Evolutionary conservation across 2,113 vertebrate genomes (phyloP).

Genomic region (Silurus glanis): DNA sequence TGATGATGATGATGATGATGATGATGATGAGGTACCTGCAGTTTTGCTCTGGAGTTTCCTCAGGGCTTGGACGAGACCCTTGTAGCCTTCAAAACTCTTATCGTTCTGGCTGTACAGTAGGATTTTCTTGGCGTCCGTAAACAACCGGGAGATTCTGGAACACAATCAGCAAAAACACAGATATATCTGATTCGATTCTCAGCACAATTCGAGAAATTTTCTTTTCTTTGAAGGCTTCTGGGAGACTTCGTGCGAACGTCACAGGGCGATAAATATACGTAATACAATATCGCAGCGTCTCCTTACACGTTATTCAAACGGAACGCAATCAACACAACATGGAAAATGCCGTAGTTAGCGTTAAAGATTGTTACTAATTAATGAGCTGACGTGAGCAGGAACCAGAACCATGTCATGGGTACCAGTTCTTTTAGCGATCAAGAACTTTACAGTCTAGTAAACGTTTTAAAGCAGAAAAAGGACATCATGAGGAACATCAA

Average conservation of each 20-base stretch:
- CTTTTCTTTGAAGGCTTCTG: not conserved
- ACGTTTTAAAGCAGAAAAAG: not conserved
- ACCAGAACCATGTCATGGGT: not conserved
- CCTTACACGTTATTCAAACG: not conserved
- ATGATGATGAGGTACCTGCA: conserved; percentile 68
- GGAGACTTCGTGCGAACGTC: not conserved
- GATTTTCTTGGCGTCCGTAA: conserved; percentile 87
- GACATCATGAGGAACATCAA: not conserved
- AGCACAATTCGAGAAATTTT: not conserved
- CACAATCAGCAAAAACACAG: not conserved
- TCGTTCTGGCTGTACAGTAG: conserved; percentile 90
- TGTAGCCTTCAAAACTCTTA: conserved; percentile 78
- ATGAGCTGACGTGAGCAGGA: not conserved
- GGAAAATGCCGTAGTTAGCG: not conserved
- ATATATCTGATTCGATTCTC: not conserved
- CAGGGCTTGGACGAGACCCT: conserved; percentile 71
- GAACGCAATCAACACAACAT: not conserved
- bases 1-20: too few species aligned
- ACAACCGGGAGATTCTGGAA: conserved; percentile 70
- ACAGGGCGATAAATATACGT: not conserved
- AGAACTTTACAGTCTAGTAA: not conserved
- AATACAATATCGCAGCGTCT: not conserved
- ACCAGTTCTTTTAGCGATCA: not conserved
- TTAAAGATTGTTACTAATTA: not conserved
- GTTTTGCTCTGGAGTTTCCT: conserved; percentile 78